A percentile compares a stretch with the other conserved stretches of the same genome.
Evolutionary conservation across 1,140 invertebrate species (phyloP).

Genomic region (Bombus difficillimus): DNA sequence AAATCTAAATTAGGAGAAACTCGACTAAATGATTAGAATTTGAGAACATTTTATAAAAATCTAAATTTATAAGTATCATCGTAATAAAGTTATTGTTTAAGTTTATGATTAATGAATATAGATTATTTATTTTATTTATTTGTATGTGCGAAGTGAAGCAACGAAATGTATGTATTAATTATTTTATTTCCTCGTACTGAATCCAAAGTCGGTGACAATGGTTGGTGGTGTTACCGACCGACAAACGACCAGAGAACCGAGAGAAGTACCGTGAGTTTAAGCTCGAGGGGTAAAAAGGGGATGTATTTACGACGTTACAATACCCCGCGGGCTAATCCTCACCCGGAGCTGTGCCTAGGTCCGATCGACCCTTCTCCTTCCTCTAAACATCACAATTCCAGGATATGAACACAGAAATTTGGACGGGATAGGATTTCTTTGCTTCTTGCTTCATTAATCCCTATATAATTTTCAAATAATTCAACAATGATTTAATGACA

Average conservation of each 20-base stretch:
- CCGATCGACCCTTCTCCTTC: conserved; percentile 69
- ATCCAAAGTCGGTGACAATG: conserved; percentile 66
- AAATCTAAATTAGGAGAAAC: neutral
- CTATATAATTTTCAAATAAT: no score
- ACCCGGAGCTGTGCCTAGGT: conserved; percentile 70
- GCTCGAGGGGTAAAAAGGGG: conserved; percentile 70
- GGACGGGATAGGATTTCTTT: neutral
- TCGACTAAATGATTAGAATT: neutral
- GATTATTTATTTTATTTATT: neutral
- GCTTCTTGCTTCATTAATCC: neutral
- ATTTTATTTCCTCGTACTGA: conserved; percentile 27
- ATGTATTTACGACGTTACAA: conserved; percentile 83
- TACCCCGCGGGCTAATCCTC: conserved; percentile 82
- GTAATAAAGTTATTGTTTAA: neutral
- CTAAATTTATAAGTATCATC: no score
- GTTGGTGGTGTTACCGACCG: conserved; percentile 70
- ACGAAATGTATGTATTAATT: conserved; percentile 15
- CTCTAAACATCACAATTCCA: conserved; percentile 71
- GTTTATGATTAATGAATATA: neutral
- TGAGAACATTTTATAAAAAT: neutral
- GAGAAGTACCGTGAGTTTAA: conserved; percentile 53
- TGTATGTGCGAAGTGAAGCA: neutral
- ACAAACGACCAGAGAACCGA: conserved; percentile 41
- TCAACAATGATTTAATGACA: neutral
- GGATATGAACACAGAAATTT: conserved; percentile 51